Evolutionary conservation across 2,113 vertebrate species (phyloP).

Genomic region (Casuarius casuarius): DNA sequence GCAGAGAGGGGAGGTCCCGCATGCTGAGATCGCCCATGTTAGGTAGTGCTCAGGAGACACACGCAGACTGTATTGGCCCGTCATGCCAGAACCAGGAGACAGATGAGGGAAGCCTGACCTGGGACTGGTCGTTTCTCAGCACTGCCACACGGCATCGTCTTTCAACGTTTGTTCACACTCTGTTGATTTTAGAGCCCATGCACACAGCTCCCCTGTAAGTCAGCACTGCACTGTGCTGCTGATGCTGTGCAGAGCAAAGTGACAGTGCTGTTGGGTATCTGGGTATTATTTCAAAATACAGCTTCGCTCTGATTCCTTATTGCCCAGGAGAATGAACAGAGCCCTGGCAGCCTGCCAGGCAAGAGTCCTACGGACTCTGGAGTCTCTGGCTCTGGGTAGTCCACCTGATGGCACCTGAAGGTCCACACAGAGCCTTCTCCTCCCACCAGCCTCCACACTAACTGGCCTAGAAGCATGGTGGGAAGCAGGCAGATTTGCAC

Average conservation of each 20-base stretch:
- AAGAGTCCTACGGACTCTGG: neutral
- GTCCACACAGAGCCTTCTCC: neutral
- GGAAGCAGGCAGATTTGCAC: neutral
- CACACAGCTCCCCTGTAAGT: neutral
- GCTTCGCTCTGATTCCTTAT: neutral
- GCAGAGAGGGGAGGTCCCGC: neutral
- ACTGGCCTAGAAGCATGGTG: neutral
- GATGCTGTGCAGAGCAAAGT: neutral
- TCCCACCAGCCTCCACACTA: neutral
- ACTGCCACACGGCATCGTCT: accelerated
- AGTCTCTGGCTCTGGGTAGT: neutral
- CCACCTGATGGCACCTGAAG: neutral
- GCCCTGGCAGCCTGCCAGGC: neutral
- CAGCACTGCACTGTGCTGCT: neutral
- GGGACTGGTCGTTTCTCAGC: neutral
- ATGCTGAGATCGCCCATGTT: neutral
- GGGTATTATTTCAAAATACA: neutral
- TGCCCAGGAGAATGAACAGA: neutral
- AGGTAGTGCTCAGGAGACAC: neutral
- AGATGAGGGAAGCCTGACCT: neutral
- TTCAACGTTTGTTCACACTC: neutral
- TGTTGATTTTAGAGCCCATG: neutral
- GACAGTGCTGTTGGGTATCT: neutral
- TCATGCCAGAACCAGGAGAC: neutral
- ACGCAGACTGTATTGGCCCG: neutral